phyloP scores from a whole-genome alignment of 2,888 invertebrate species.

The Anticlea derivata region DNA sequence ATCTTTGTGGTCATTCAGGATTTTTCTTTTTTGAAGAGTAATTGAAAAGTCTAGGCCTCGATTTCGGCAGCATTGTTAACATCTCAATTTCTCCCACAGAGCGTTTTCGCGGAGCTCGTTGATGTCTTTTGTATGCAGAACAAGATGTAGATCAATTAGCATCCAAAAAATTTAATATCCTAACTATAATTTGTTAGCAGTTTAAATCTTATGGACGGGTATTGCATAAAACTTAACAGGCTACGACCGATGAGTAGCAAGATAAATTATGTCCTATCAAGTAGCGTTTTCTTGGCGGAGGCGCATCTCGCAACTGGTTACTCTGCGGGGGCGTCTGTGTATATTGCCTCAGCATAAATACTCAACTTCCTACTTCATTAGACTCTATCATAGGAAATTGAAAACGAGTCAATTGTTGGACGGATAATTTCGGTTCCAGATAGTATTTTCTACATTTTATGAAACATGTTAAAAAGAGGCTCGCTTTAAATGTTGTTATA shows the following conservation, averaged over 20 bases:
- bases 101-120: slow-evolving; percentile 8
- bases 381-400: neutral
- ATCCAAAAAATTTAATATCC: too few species aligned
- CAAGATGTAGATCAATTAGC: neutral
- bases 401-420: neutral
- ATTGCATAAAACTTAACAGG: neutral
- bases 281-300: slow-evolving; percentile 7
- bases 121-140: slow-evolving; percentile 10
- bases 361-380: slow-evolving; percentile 4
- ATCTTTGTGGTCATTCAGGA: too few species aligned
- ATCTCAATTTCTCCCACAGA: too few species aligned
- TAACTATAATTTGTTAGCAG: too few species aligned
- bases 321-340: slow-evolving; percentile 8
- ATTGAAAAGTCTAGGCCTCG: too few species aligned
- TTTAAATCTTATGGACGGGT: neutral
- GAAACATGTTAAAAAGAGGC: neutral
- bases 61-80: too few species aligned
- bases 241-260: neutral
- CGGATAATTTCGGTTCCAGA: neutral
- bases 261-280: neutral
- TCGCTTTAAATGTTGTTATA: too few species aligned
- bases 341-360: slow-evolving; percentile 5
- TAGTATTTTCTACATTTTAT: neutral
- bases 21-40: too few species aligned
- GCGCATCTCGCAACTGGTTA: slow-evolving; percentile 18